Evolutionary conservation across 2,888 invertebrate genomes (phyloP), one percentile per base, ranked within the genome.

Genomic region (Tanypteryx hageni): DNA sequence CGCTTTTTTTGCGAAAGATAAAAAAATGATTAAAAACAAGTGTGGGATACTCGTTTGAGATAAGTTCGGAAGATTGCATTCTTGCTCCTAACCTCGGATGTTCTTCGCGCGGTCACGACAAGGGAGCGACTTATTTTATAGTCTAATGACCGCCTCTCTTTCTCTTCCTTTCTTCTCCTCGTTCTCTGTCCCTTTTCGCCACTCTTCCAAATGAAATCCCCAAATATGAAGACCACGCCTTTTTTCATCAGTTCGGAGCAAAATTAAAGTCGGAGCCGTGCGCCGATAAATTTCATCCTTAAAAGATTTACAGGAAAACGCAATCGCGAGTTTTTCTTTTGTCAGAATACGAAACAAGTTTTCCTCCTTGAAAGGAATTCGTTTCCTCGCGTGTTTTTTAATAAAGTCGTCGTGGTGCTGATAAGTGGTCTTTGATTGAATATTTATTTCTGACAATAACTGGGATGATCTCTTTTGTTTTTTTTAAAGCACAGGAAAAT

Each of bases 1-100:
- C 27, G 22, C 13, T 27, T 27, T 76, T 27, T 76, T 22, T 3
- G 68, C n/a, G 68, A 9, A 44, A 68, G 68, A 18, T 2, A 68
- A 68, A 44, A 68, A 68, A 68, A 68, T 68, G n/a, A 44, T 44
- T 44, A 44, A 44, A 44, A 44, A 44, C 5, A 44, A 44, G 44
- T n/a, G 22, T n/a, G 22, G 68, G 68, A 76, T 13, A 27, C 76
- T 76, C 18, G 27, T 76, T 76, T 22, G 76, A 76, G 76, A 76
- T 76, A 27, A 76, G 22, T 76, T 76, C 27, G 76, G 76, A 27
- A 76, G 76, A 76, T 76, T 76, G 76, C 76, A 27, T 27, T 76
- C 22, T 14, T 13, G 61, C 22, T 27, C 27, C 18, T 13, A 44
- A 76, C n/a, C 68, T 14, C 64, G 64, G 64, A n/a, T 44, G 44